Base-by-base conservation (phyloP, 2,888 invertebrate species). In the Mayetiola destructor region DNA sequence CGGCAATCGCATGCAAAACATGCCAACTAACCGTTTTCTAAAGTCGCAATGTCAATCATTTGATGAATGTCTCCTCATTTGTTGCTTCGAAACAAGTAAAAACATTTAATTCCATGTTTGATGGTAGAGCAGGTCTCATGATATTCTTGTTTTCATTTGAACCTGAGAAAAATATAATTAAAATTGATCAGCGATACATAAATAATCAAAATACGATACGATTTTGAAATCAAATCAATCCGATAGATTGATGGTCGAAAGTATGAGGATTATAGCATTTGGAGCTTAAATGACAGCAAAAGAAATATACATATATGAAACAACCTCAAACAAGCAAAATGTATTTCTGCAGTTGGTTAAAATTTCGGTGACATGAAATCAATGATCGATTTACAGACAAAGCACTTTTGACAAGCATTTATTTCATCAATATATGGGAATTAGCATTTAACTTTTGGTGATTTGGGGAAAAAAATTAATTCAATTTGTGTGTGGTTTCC, bases 371-470 rank as follows among this genome's bases (percentile, higher is more conserved):
- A n/a, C 21, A 48, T 12, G 32, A 48, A 27, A 27, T 27, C 27
- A 27, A 48, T 48, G 48, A 48, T 48, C n/a, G 48, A 48, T 48
- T 48, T 27, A 27, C 48, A 48, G 23, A 27, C 16, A 27, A 48
- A 48, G 27, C 27, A 16, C 16, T 48, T 48, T 27, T 48, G 48
- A 48, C 48, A 48, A 23, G 48, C 48, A 48, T 48, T 48, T 48
- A 48, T 48, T 23, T 48, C 48, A 48, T 48, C 23, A 48, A 27
- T 48, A 48, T 27, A 3, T 6, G 27, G 32, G 27, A 48, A 48
- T 48, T 48, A 27, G 48, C 48, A 48, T 48, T 27, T 48, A n/a
- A n/a, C n/a, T n/a, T n/a, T n/a, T n/a, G n/a, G n/a, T n/a, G n/a
- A n/a, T n/a, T n/a, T n/a, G n/a, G n/a, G n/a, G n/a, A n/a, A n/a